A percentile compares a stretch with the other conserved stretches of the same genome.
These are phyloP conservation scores for Abrostola tripartita DNA, from an alignment of 2,888 invertebrate genomes.

Conservation along the genomic window DNA sequence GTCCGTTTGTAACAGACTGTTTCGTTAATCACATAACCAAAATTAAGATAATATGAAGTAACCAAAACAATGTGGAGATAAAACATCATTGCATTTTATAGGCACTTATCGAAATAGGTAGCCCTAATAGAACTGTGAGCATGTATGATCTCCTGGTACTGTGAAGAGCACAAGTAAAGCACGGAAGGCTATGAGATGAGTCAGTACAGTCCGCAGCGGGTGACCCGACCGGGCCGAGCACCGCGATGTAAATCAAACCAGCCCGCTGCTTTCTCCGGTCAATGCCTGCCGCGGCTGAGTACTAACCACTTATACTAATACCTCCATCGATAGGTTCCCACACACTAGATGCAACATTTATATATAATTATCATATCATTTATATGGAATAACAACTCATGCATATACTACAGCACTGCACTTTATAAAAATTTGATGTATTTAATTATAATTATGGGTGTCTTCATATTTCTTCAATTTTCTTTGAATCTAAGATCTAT, in stretches of 20 bases:
- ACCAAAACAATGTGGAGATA: no score
- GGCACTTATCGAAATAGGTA: no score
- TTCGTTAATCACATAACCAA: background rate
- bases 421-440: no score
- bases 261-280: conserved; percentile 58
- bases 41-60: background rate
- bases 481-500: no score
- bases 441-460: no score
- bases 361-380: no score
- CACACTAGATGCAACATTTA: no score
- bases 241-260: conserved; percentile 44
- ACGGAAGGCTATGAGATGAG: conserved; percentile 6
- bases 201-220: conserved; percentile 31
- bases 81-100: no score
- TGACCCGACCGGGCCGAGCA: conserved; percentile 28
- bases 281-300: conserved; percentile 44
- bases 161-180: background rate
- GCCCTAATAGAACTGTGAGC: background rate
- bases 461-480: no score
- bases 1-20: no score
- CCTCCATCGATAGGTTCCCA: conserved; percentile 10
- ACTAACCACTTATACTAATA: conserved; percentile 30
- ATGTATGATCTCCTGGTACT: background rate
- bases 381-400: no score
- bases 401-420: no score